These are phyloP conservation scores for Ailurus styani DNA, from an alignment of 2,113 vertebrate genomes.

Conservation along the genomic window DNA sequence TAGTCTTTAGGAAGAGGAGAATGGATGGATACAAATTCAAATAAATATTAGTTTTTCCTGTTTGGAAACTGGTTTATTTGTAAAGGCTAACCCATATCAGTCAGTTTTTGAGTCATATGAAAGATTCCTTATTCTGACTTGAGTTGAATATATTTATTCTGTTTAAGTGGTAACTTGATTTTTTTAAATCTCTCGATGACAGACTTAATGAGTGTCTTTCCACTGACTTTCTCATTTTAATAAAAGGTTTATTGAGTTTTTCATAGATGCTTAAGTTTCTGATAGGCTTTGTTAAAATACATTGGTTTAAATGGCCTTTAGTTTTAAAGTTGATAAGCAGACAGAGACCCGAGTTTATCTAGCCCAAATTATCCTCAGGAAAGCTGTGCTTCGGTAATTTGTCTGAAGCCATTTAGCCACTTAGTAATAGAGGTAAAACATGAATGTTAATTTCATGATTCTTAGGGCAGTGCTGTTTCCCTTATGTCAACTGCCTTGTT, in stretches of 20 bases:
- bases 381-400: neutral
- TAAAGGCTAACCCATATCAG: neutral
- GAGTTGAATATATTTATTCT: conserved; percentile 23
- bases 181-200: neutral
- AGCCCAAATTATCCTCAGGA: neutral
- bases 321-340: conserved; percentile 13
- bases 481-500: neutral
- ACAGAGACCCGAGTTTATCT: neutral
- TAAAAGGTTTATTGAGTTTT: neutral
- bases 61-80: neutral
- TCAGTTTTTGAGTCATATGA: neutral
- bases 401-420: neutral
- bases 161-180: neutral
- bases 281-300: neutral
- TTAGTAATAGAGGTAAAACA: neutral
- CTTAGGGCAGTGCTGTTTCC: neutral
- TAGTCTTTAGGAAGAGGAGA: neutral
- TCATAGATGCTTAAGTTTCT: conserved; percentile 9
- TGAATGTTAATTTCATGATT: neutral
- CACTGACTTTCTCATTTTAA: conserved; percentile 13
- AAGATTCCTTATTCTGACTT: neutral
- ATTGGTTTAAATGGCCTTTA: neutral
- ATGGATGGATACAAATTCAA: neutral
- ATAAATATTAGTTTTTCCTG: neutral
- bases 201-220: neutral